Base-by-base conservation (phyloP, 2,888 invertebrate genomes). In the Tachina fera region DNA sequence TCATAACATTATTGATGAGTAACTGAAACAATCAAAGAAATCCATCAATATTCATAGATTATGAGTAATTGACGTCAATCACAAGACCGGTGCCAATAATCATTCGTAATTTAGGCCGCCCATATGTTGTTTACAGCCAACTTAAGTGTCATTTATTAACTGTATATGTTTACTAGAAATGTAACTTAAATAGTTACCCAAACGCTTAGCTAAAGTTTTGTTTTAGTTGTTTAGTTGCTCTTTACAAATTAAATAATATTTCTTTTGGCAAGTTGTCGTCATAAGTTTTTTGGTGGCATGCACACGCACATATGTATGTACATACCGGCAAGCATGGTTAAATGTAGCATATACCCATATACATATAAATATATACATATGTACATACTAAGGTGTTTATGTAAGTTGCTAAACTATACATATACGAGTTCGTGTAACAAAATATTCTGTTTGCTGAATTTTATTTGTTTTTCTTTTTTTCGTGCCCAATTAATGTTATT, bases 401-500 rank as follows among this genome's bases (percentile, higher is more conserved):
- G 31, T 31, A 51, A 51, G 8, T 16, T 8, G 9, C 47, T 63
- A 43, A 61, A 31, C 31, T 31, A 31, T 6, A 22, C 11, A 22
- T 9, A 58, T 43, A 41, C n/a, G n/a, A n/a, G n/a, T n/a, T n/a
- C n/a, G n/a, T n/a, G n/a, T 39, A 56, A 22, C 19, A 61, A 78
- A 70, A n/a, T 51, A 60, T 67, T 75, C 61, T 74, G 67, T 53
- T 68, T 22, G n/a, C 13, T 56, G 4, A 39, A 39, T 68, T 67
- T 68, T 68, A 51, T 68, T 81, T 68, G 45, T 43, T 61, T 75
- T 68, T n/a, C n/a, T n/a, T n/a, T 74, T 79, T 31, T 31, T 31
- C 61, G 71, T 80, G 74, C 51, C 49, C 82, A 85, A 85, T 85
- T 85, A 85, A 85, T 70, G 75, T n/a, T n/a, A 82, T 78, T 82